Evolutionary conservation across 37 sponge, comb jelly and placozoan genomes (phyloP).

Genomic region (Haliclona indistincta): DNA sequence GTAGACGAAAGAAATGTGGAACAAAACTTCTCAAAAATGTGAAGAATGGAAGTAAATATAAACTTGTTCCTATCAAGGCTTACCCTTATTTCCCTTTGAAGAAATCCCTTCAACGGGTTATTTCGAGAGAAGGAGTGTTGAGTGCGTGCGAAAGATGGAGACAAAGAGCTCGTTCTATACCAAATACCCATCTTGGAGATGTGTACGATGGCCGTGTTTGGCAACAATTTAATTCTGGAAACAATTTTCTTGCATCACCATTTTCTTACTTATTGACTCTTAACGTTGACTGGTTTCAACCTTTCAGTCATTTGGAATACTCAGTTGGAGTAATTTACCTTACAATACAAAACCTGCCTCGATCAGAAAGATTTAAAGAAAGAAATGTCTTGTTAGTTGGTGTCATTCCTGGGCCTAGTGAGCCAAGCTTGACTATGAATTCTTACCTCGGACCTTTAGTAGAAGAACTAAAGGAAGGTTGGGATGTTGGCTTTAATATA

Average conservation of each 20-base stretch:
- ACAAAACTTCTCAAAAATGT: constrained; percentile 27
- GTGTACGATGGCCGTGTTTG: constrained; percentile 59
- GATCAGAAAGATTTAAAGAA: constrained; percentile 26
- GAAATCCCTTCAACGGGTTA: neutral
- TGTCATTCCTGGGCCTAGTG: constrained; percentile 50
- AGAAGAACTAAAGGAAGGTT: constrained; percentile 23
- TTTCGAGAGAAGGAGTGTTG: constrained; percentile 28
- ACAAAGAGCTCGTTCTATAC: neutral
- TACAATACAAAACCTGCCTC: constrained; percentile 57
- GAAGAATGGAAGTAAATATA: neutral
- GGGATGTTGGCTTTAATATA: neutral
- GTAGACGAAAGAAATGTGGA: constrained; percentile 19
- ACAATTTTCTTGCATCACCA: constrained; percentile 38
- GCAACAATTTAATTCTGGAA: constrained; percentile 16
- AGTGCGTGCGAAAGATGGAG: constrained; percentile 33
- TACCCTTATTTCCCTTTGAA: constrained; percentile 35
- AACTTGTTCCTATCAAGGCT: constrained; percentile 37
- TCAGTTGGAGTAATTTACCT: constrained; percentile 66
- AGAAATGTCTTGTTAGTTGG: constrained; percentile 58
- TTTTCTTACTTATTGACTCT: constrained; percentile 31
- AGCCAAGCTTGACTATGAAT: constrained; percentile 49
- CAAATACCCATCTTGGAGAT: constrained; percentile 21
- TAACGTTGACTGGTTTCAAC: constrained; percentile 64
- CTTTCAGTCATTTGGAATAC: constrained; percentile 32
- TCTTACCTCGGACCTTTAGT: constrained; percentile 55